phyloP scores from a whole-genome alignment of 2,888 invertebrate species.

The Teleogryllus oceanicus region DNA sequence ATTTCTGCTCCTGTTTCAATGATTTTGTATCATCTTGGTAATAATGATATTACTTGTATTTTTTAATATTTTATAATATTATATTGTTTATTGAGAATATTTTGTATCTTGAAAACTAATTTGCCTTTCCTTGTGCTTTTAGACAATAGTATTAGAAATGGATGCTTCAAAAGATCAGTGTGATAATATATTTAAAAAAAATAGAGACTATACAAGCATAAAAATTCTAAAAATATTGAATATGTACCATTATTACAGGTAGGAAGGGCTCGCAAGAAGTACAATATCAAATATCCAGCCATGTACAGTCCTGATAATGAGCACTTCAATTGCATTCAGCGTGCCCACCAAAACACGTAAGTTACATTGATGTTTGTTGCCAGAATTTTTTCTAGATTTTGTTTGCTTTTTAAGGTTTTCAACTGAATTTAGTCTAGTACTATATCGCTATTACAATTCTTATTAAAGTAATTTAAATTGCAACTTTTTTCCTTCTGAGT shows the following conservation, averaged over 20 bases:
- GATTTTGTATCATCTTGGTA: too few species aligned
- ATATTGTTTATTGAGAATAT: too few species aligned
- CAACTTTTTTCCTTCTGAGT: too few species aligned
- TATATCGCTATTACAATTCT: too few species aligned
- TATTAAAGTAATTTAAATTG: too few species aligned
- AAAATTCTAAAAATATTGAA: neutral
- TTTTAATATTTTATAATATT: too few species aligned
- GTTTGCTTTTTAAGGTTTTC: neutral
- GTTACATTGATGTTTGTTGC: constrained; percentile 33
- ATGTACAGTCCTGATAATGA: constrained; percentile 48
- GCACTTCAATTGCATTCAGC: constrained; percentile 50
- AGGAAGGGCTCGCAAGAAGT: constrained; percentile 44
- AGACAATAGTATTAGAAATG: neutral
- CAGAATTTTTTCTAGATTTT: neutral
- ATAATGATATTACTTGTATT: too few species aligned
- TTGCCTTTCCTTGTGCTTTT: too few species aligned
- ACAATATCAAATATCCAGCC: constrained; percentile 46
- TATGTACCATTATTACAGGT: constrained; percentile 38
- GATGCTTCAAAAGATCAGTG: neutral
- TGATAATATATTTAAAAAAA: too few species aligned
- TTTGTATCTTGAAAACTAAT: too few species aligned
- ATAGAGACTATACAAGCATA: neutral
- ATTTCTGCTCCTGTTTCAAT: too few species aligned
- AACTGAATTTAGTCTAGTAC: too few species aligned
- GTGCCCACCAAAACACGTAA: constrained; percentile 52